Conservation (phyloP, 2,113 vertebrate genomes). For the Gopherus flavomarginatus region DNA sequence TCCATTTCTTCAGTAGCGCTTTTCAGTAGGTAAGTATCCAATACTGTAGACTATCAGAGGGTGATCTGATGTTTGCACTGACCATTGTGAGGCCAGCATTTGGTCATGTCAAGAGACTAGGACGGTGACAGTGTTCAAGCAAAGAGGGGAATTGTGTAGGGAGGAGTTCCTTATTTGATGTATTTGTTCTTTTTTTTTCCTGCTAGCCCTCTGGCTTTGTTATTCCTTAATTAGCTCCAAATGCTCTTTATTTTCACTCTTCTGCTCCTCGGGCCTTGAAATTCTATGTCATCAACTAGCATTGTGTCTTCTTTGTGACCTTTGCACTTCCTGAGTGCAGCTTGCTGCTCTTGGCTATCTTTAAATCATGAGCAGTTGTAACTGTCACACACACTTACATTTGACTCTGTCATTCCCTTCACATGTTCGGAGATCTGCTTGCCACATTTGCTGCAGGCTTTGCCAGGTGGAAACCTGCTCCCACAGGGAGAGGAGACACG, state of each 20-base stretch:
- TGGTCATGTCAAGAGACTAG: neutral
- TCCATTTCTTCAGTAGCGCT: neutral
- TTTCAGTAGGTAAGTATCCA: neutral
- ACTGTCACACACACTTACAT: constrained; percentile 66
- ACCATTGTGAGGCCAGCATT: neutral
- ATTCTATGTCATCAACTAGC: constrained; percentile 53
- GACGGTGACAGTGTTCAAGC: neutral
- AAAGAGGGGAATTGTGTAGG: constrained; percentile 23
- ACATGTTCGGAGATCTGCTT: constrained; percentile 42
- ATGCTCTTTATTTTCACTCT: constrained; percentile 57
- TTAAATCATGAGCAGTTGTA: constrained; percentile 72
- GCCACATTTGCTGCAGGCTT: constrained; percentile 6
- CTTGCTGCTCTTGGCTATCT: constrained; percentile 63
- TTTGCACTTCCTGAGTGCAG: constrained; percentile 59
- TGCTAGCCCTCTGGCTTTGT: constrained; percentile 1
- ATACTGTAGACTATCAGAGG: neutral
- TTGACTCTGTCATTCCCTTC: constrained; percentile 66
- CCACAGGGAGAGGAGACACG: neutral
- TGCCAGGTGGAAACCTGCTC: neutral
- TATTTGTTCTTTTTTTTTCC: neutral
- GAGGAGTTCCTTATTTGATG: constrained; percentile 50
- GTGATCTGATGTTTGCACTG: neutral
- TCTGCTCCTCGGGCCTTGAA: constrained; percentile 58
- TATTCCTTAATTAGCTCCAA: constrained; percentile 72
- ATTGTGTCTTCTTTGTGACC: constrained; percentile 53